phyloP scores from a whole-genome alignment of 2,888 invertebrate genomes.

The Agonopterix alstromeriana region DNA sequence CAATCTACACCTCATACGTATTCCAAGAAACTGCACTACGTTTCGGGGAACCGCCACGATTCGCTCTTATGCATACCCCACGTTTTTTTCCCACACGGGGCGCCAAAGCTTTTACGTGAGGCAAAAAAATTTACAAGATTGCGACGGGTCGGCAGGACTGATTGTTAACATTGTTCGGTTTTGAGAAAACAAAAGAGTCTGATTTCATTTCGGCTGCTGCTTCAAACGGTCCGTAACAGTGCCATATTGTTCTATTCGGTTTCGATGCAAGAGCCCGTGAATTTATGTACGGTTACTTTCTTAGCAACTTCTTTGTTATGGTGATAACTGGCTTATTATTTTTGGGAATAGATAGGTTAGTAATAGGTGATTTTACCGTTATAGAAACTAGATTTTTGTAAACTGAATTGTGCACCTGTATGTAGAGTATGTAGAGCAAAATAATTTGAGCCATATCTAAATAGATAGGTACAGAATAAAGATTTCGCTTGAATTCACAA shows the following conservation, averaged over 20 bases:
- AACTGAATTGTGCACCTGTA: neutral
- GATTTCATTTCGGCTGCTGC: slow-evolving; percentile 21
- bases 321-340: slow-evolving; percentile 13
- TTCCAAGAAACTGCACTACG: slow-evolving; percentile 47
- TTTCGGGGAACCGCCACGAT: slow-evolving; percentile 52
- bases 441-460: neutral
- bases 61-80: slow-evolving; percentile 53
- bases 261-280: slow-evolving; percentile 14
- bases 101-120: slow-evolving; percentile 68
- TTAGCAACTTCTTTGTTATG: slow-evolving; percentile 15
- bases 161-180: slow-evolving; percentile 26
- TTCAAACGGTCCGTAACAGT: slow-evolving; percentile 7
- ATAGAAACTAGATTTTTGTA: too few species aligned
- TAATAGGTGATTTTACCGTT: too few species aligned
- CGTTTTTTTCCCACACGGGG: slow-evolving; percentile 49
- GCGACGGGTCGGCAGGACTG: slow-evolving; percentile 35
- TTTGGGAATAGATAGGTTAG: too few species aligned
- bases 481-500: too few species aligned
- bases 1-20: slow-evolving; percentile 19
- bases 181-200: slow-evolving; percentile 60
- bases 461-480: too few species aligned
- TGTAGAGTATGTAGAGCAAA: too few species aligned
- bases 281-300: slow-evolving; percentile 32
- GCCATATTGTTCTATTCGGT: slow-evolving; percentile 10
- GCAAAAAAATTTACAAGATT: slow-evolving; percentile 47